Percentiles rank a stretch among this genome's conserved stretches.
phyloP scores from a whole-genome alignment of 1,140 invertebrate species.

The Cardiocondyla obscurior region DNA sequence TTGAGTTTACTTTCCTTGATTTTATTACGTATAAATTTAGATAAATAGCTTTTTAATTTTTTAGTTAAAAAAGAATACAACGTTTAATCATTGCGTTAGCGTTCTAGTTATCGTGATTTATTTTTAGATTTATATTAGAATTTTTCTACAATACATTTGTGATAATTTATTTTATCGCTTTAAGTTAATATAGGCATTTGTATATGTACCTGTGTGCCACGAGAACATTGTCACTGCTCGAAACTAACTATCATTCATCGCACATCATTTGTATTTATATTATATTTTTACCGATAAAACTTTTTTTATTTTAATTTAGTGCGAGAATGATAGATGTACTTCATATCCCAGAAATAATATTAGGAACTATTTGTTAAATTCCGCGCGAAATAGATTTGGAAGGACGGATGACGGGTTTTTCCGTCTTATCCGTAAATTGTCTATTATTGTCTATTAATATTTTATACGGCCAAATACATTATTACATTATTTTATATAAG shows the following conservation, averaged over 20 bases:
- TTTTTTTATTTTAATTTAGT: not conserved
- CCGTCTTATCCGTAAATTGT: not conserved
- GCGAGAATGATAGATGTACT: not conserved
- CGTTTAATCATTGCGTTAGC: constrained; percentile 40
- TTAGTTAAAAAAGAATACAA: constrained; percentile 24
- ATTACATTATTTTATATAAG: constrained; percentile 31
- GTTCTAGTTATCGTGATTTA: constrained; percentile 48
- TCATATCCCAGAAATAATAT: not conserved
- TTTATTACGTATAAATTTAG: constrained; percentile 13
- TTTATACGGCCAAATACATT: constrained; percentile 20
- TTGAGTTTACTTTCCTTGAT: constrained; percentile 32
- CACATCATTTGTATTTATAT: constrained; percentile 11
- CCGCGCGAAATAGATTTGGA: not conserved
- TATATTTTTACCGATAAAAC: not conserved
- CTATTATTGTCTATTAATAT: not conserved
- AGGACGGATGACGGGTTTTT: not conserved
- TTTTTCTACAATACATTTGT: constrained; percentile 70
- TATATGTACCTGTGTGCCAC: constrained; percentile 73
- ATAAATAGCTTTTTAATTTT: not conserved
- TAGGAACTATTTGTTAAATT: not conserved
- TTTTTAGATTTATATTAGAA: constrained; percentile 58
- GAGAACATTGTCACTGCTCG: constrained; percentile 57
- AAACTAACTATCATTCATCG: not conserved
- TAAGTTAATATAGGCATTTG: constrained; percentile 60
- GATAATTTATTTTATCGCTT: constrained; percentile 73